These are phyloP conservation scores for Conus canariensis DNA, from an alignment of 2,888 invertebrate species.

Conservation along the genomic window DNA sequence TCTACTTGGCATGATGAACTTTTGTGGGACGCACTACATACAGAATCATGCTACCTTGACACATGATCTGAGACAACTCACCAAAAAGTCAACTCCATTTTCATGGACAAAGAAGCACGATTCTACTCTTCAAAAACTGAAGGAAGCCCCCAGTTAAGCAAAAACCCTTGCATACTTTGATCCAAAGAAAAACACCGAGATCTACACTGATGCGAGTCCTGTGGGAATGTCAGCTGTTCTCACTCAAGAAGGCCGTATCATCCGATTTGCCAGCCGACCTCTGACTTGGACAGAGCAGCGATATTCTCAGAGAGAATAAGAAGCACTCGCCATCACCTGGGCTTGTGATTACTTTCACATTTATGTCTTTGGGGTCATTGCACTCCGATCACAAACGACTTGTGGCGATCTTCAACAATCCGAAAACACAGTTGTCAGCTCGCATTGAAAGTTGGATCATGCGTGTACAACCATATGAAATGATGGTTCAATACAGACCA, in stretches of 20 bases:
- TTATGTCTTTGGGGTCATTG: too few species aligned
- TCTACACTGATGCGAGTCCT: conserved; percentile 48
- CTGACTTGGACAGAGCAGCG: too few species aligned
- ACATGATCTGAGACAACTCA: conserved; percentile 41
- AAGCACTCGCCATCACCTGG: too few species aligned
- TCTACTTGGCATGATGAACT: conserved; percentile 30
- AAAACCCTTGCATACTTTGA: conserved; percentile 45
- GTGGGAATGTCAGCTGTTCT: conserved; percentile 45
- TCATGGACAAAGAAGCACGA: conserved; percentile 41
- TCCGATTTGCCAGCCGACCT: too few species aligned
- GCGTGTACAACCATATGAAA: conserved; percentile 55
- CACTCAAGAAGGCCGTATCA: conserved; percentile 24
- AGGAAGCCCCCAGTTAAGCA: conserved; percentile 28
- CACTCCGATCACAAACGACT: too few species aligned
- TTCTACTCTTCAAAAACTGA: not conserved
- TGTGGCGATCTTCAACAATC: not conserved
- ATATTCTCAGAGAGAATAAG: too few species aligned
- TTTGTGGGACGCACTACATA: conserved; percentile 28
- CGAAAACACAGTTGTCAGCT: conserved; percentile 47
- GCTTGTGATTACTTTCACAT: too few species aligned
- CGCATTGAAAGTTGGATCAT: conserved; percentile 59
- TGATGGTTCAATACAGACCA: conserved; percentile 53
- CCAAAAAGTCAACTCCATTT: conserved; percentile 26
- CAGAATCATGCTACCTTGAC: conserved; percentile 40
- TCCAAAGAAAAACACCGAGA: conserved; percentile 25